Base-by-base conservation (phyloP, 2,113 vertebrate species). In the Leptobrachium leishanense region DNA sequence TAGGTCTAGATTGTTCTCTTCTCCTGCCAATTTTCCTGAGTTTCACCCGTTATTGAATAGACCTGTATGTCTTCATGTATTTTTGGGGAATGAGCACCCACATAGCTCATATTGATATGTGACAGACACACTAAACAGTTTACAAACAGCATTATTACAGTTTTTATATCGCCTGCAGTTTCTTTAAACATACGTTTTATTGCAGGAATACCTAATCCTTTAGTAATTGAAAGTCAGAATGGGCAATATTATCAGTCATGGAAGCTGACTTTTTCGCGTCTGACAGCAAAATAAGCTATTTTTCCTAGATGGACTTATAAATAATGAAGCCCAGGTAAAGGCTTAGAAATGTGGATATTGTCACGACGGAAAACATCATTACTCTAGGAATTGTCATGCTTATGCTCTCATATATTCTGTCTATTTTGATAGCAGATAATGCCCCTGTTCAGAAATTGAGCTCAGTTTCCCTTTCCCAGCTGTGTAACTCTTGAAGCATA, bases 391-490 rank as follows among this genome's bases (percentile, higher is more conserved):
- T 80, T 80, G 78, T 74, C 78, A 80, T 74, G 78, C 64, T 79
- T 69, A 79, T 43, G n/a, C 71, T 74, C 71, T 68, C 71, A 74
- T 79, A 72, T 79, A 64, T 79, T 80, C 78, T 74, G 78, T 80
- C 78, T 74, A 74, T 80, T 80, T 80, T 80, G 72, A 74, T 80
- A 74, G 78, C 78, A 80, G 78, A 80, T 80, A 80, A 80, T 80
- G 77, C 71, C 67, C 65, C 65, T 80, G 71, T 74, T 80, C 78
- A 80, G 72, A 80, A 74, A 80, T 80, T 74, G 78, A 80, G 72
- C 78, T 67, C 68, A 80, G 71, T 54, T 71, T 74, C 78, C 55
- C 42, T 68, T 80, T 80, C 78, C 78, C 78, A 80, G 78, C 78
- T 80, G 78, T 74, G 78, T 68, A 80, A 80, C 78, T 80, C 78